Base-by-base conservation (phyloP, 2,797 vertebrate genomes). In the Orestias chungarensis region DNA sequence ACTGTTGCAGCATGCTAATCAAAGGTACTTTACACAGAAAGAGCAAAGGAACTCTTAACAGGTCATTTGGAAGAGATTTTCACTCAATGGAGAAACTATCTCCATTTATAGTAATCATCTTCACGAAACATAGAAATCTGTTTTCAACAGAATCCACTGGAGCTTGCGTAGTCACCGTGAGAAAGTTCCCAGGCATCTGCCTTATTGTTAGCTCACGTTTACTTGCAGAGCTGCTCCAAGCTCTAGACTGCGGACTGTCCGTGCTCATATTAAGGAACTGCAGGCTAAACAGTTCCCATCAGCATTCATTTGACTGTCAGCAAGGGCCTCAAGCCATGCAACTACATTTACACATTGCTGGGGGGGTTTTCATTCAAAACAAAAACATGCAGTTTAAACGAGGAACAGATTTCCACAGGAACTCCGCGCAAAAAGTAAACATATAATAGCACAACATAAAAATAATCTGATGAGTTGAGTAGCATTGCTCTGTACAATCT, bases 131-230 rank as follows among this genome's bases (percentile, higher is more conserved):
- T 17, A 12, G 62, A 74, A 68, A 67, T 11, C 71, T 38, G 65
- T 54, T 61, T 46, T 55, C 40, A 23, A 35, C 67, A 77, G 65
- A 40, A 18, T 70, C 65, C 68, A 73, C 52, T 64, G 25, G 40
- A 78, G 2, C 73, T 78, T 27, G 66, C 66, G 42, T 43, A 71
- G 74, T 81, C 78, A 62, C 76, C 73, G 66, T 66, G 55, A 73
- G 68, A 78, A 69, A 65, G 66, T 80, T 78, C 69, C 73, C 43
- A 33, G 77, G 70, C 76, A 62, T 86, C 25, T 3, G 52, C 62
- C 79, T 86, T 65, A 77, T 82, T 82, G 82, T 87, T 87, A 83
- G 84, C 75, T 74, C 78, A 76, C 68, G 86, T 89, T 88, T 80
- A 81, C 80, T 82, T 83, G 83, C 83, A 80, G 72, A 75, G 67